These are phyloP conservation scores for Acrobasis repandana DNA, from an alignment of 2,888 invertebrate species.

Conservation along the genomic window DNA sequence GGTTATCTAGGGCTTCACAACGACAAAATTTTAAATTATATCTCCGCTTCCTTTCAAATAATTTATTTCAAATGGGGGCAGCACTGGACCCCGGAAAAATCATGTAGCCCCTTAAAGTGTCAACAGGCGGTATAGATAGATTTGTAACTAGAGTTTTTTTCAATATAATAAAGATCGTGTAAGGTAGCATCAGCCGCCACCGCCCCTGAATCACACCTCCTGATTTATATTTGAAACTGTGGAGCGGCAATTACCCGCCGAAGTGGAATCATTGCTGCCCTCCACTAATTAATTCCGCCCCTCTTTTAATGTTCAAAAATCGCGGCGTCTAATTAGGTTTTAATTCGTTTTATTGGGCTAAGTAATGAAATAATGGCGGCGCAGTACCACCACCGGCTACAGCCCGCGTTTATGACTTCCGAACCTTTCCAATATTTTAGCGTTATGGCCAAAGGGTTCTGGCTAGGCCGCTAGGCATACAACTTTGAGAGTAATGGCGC, in stretches of 20 bases:
- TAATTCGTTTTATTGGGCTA: slow-evolving; percentile 80
- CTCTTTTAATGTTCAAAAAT: slow-evolving; percentile 82
- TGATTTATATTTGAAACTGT: slow-evolving; percentile 66
- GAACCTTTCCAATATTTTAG: slow-evolving; percentile 48
- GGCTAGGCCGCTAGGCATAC: slow-evolving; percentile 25
- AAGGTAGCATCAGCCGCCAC: slow-evolving; percentile 24
- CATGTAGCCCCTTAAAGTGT: too few relatives aligned
- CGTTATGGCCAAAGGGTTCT: slow-evolving; percentile 31
- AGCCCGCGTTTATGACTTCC: slow-evolving; percentile 48
- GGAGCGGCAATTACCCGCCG: slow-evolving; percentile 70
- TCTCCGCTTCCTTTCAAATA: too few relatives aligned
- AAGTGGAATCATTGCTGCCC: slow-evolving; percentile 78
- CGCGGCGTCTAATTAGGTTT: slow-evolving; percentile 81
- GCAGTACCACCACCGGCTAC: slow-evolving; percentile 50
- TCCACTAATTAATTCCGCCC: slow-evolving; percentile 79
- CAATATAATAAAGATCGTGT: too few relatives aligned
- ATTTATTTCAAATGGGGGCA: too few relatives aligned
- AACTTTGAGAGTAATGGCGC: slow-evolving; percentile 15
- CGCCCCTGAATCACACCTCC: slow-evolving; percentile 35
- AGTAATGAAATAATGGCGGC: slow-evolving; percentile 71
- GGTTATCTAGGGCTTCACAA: too few relatives aligned
- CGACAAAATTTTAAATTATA: too few relatives aligned
- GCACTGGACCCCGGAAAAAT: too few relatives aligned
- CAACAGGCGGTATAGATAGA: too few relatives aligned
- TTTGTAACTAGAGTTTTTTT: too few relatives aligned